Conservation (phyloP, 2,888 invertebrate genomes). For the Drosophila neotestacea region DNA sequence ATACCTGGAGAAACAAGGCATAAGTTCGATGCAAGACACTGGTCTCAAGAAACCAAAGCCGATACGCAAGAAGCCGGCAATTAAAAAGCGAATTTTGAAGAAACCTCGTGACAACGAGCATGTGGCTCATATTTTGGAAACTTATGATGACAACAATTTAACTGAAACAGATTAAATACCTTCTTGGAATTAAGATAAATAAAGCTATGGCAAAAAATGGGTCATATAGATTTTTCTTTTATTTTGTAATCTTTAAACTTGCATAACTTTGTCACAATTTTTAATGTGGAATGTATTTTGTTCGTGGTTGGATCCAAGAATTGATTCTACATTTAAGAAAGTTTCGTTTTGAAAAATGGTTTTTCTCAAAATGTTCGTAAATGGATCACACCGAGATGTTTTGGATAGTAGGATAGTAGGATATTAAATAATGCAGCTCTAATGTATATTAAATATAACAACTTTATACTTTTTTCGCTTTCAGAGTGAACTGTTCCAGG, state of each 20-base stretch:
- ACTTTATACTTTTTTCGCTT: constrained; percentile 2
- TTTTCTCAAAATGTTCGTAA: too few species aligned
- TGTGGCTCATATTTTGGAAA: constrained; percentile 96
- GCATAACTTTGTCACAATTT: too few species aligned
- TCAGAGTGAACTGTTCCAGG: constrained; percentile 97
- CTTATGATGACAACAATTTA: constrained; percentile 88
- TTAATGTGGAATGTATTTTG: too few species aligned
- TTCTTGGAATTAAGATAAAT: not conserved
- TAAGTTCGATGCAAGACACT: constrained; percentile 98
- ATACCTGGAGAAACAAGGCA: constrained; percentile 98
- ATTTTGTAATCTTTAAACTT: too few species aligned
- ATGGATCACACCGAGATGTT: too few species aligned
- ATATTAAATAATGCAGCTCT: too few species aligned
- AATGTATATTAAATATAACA: not conserved
- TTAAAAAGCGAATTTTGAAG: constrained; percentile 93
- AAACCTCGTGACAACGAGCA: constrained; percentile 98
- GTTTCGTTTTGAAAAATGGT: too few species aligned
- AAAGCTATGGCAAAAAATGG: not conserved
- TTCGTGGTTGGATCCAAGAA: too few species aligned
- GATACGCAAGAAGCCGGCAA: constrained; percentile 93
- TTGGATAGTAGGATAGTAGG: too few species aligned
- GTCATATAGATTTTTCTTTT: too few species aligned
- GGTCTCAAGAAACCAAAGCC: constrained; percentile 93
- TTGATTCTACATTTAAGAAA: too few species aligned
- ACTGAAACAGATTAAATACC: constrained; percentile 83